Evolutionary conservation across 2,113 vertebrate species (phyloP).

Genomic region (Neolamprologus tretocephalus): DNA sequence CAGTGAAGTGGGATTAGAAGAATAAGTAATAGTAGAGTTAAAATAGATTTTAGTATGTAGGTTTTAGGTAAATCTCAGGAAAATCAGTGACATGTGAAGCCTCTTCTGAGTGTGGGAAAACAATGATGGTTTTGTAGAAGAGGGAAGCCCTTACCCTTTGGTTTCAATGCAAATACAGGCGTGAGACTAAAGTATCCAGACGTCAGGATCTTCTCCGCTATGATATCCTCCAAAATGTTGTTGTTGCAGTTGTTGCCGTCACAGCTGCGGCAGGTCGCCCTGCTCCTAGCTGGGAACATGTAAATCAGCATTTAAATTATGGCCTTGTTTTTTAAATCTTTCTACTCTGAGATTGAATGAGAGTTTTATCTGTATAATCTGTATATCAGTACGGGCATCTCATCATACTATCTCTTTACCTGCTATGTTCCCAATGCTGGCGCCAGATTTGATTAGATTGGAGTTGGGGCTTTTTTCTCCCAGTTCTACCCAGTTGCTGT

Average conservation of each 20-base stretch:
- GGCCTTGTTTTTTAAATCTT: neutral
- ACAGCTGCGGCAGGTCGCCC: constrained; percentile 62
- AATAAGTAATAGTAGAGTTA: neutral
- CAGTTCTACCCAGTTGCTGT: constrained; percentile 68
- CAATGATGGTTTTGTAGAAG: neutral
- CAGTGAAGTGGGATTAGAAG: neutral
- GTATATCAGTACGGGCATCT: rapidly evolving
- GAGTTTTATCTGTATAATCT: neutral
- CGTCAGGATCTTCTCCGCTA: constrained; percentile 23
- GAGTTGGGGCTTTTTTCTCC: constrained; percentile 29
- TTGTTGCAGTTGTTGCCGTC: constrained; percentile 24
- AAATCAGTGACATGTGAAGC: neutral
- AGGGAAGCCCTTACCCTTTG: constrained; percentile 19
- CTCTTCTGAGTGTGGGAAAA: neutral
- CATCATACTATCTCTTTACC: constrained; percentile 18
- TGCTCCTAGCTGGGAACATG: constrained; percentile 1
- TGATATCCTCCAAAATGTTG: constrained; percentile 58
- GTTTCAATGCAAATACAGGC: neutral
- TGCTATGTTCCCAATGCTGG: constrained; percentile 50
- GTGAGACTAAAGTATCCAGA: constrained; percentile 55
- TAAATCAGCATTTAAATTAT: neutral
- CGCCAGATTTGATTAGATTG: constrained; percentile 44
- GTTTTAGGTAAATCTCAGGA: neutral
- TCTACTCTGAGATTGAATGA: neutral
- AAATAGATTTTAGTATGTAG: neutral